Evolutionary conservation across 1,140 invertebrate genomes (phyloP).

Genomic region (Brachionus manjavacas): DNA sequence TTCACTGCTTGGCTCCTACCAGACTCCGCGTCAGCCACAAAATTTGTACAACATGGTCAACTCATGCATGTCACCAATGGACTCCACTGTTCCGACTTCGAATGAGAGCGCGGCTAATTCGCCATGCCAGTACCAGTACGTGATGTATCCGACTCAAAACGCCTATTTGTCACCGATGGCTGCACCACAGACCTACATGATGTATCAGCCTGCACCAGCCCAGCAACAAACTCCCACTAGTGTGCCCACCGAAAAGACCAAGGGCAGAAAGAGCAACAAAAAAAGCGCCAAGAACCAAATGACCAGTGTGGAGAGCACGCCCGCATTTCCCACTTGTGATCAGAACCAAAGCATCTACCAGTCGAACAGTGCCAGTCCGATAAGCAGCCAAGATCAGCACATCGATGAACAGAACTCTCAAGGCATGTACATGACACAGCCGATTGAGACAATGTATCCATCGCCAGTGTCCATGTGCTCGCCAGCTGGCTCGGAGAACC

Average conservation of each 20-base stretch:
- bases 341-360: not conserved
- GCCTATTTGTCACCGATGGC: slow-evolving; percentile 15
- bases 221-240: slow-evolving; percentile 19
- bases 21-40: slow-evolving; percentile 32
- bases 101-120: not conserved
- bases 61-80: slow-evolving; percentile 29
- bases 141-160: not conserved
- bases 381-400: not conserved
- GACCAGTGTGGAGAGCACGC: not conserved
- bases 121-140: slow-evolving; percentile 25
- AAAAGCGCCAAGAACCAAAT: not conserved
- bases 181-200: not conserved
- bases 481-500: not conserved
- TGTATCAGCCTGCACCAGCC: slow-evolving; percentile 6
- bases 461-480: slow-evolving; percentile 12
- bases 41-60: not conserved
- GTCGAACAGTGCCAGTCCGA: not conserved
- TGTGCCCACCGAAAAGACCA: not conserved
- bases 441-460: not conserved
- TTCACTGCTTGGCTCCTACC: slow-evolving; percentile 3
- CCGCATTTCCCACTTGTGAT: not conserved
- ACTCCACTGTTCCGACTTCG: not conserved
- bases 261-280: not conserved
- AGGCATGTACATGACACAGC: not conserved
- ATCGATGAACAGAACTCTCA: not conserved